phyloP scores from a whole-genome alignment of 2,113 vertebrate species.

The Cephalopholis sonnerati region DNA sequence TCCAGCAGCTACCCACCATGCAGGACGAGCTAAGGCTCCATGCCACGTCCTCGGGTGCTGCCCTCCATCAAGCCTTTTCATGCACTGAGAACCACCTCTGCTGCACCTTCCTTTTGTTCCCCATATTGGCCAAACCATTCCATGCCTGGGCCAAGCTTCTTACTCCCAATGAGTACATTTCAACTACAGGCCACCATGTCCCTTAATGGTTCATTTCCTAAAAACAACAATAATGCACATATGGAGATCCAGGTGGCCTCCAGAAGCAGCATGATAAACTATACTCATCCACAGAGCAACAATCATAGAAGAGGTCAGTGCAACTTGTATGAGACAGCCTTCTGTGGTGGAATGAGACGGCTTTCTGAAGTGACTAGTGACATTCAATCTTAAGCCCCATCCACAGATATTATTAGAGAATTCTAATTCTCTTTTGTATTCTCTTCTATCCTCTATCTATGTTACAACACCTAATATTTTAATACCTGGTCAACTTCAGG shows the following conservation, averaged over 20 bases:
- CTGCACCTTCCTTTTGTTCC: background rate
- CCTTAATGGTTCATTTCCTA: background rate
- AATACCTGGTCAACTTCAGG: background rate
- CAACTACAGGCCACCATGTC: background rate
- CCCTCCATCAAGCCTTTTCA: slow-evolving; percentile 38
- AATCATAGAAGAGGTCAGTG: slow-evolving; percentile 67
- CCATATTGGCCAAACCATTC: background rate
- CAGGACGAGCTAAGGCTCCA: slow-evolving; percentile 69
- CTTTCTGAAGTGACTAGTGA: background rate
- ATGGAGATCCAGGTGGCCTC: background rate
- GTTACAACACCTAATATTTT: background rate
- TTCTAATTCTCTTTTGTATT: too few relatives aligned
- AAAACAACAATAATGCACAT: background rate
- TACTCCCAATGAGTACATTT: background rate
- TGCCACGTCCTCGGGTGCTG: slow-evolving; percentile 56
- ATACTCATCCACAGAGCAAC: slow-evolving; percentile 35
- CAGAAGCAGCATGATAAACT: slow-evolving; percentile 25
- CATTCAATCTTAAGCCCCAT: background rate
- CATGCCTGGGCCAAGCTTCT: background rate
- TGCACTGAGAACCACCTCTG: slow-evolving; percentile 51
- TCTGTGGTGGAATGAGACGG: background rate
- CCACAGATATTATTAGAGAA: background rate
- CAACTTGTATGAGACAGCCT: background rate
- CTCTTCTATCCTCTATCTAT: background rate
- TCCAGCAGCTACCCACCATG: slow-evolving; percentile 68